Evolutionary conservation across 2,888 invertebrate genomes (phyloP), one percentile per base, ranked within the genome.

Genomic region (Polydrusus tereticollis): DNA sequence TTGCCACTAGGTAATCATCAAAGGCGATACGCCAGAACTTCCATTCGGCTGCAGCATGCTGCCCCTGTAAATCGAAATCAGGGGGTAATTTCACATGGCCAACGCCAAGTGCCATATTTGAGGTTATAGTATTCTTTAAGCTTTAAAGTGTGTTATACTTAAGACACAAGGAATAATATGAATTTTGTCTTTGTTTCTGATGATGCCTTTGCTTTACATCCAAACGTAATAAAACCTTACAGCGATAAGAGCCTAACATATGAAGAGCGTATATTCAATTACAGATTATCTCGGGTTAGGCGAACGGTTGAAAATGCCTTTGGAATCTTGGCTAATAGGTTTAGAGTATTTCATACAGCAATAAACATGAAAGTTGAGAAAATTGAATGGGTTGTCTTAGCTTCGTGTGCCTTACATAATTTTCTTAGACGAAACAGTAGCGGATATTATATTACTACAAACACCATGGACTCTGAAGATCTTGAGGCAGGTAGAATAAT

Each of bases 121-220:
- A n/a, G n/a, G n/a, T n/a, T n/a, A n/a, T n/a, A n/a, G n/a, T n/a
- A n/a, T n/a, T n/a, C n/a, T n/a, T n/a, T n/a, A n/a, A n/a, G n/a
- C n/a, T n/a, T n/a, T n/a, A n/a, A n/a, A n/a, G n/a, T n/a, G n/a
- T n/a, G n/a, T n/a, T n/a, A n/a, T n/a, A n/a, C n/a, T n/a, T n/a
- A n/a, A n/a, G n/a, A n/a, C 29, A 63, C 64, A 33, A 57, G 50
- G 47, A 65, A 36, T 8, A 43, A 47, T 12, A 36, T 74, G 36
- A 74, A 69, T 23, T 72, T 74, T 69, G 76, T 78, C 55, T 80
- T 80, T 73, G 71, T 80, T n/a, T 75, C 73, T 16, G 77, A 79
- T 64, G 77, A 79, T 52, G 78, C 77, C n/a, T 79, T 79, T 71
- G 62, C 75, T 7, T 69, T 78, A 50, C 59, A 76, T 20, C 20